Base-by-base conservation (phyloP, 2,797 vertebrate genomes). In the Neostethus bicornis region DNA sequence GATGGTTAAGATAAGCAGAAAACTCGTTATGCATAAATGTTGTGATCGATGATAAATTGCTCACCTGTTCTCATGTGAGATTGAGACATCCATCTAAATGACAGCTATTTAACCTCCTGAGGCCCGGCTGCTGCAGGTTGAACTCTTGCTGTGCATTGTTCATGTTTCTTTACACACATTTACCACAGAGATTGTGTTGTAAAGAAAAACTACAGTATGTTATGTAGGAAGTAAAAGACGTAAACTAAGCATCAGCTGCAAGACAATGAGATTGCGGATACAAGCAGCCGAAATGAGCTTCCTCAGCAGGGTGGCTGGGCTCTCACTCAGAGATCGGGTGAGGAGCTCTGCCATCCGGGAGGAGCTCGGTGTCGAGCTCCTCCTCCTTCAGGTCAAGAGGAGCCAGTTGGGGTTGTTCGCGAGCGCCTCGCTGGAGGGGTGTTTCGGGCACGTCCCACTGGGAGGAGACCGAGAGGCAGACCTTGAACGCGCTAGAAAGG, bases 181-280 rank as follows among this genome's bases (percentile, higher is more conserved):
- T 20, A 48, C 26, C 26, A 29, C 39, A 20, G 14, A 5, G 13
- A 52, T 24, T 10, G 42, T 7, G 14, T 2, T 39, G 7, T 37
- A 39, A 42, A 61, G 12, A 43, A 31, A 53, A 39, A 13, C 7
- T 21, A n/a, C n/a, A n/a, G n/a, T n/a, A 31, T 1, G 13, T 54
- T 61, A 44, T 53, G 66, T 57, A 45, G 48, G 49, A 79, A 65
- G 67, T 58, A n/a, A n/a, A n/a, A n/a, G n/a, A n/a, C n/a, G n/a
- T n/a, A 54, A 72, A 63, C 48, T 11, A 28, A 56, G 43, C 61
- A 68, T 58, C 38, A 46, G 42, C 21, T 41, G 32, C 62, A 32
- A 75, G 47, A 62, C 38, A 60, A 51, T 37, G 45, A 58, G 32
- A 66, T 45, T n/a, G n/a, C n/a, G n/a, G n/a, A n/a, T n/a, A n/a